Percentiles rank a stretch among this genome's conserved stretches.
Conservation (phyloP, 2,888 invertebrate genomes). For the Apoderus coryli region DNA sequence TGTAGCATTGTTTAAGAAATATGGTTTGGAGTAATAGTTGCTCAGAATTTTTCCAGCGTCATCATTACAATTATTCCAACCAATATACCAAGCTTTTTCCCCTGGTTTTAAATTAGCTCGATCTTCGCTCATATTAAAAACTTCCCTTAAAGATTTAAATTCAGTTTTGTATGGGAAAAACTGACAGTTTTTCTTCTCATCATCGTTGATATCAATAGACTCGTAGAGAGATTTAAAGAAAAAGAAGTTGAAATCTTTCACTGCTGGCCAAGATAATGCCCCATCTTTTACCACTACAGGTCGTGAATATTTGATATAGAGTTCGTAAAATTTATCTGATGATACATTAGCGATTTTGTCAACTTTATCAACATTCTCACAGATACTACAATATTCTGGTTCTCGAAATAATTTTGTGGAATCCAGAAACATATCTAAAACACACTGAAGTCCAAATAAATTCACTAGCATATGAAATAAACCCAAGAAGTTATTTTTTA, state of each 20-base stretch:
- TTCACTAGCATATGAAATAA: too few relatives aligned
- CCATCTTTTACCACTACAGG: slow-evolving; percentile 83
- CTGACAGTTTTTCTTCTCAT: slow-evolving; percentile 51
- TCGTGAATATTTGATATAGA: slow-evolving; percentile 59
- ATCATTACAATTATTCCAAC: slow-evolving; percentile 89
- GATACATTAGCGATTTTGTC: slow-evolving; percentile 52
- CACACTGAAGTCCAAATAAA: too few relatives aligned
- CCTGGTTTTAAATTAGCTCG: background rate
- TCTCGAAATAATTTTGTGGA: slow-evolving; percentile 47
- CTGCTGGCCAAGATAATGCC: slow-evolving; percentile 66
- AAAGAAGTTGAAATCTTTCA: slow-evolving; percentile 44
- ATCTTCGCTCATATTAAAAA: slow-evolving; percentile 56
- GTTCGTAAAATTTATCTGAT: slow-evolving; percentile 51
- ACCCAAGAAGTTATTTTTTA: too few relatives aligned
- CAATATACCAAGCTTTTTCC: slow-evolving; percentile 43
- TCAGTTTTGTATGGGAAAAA: slow-evolving; percentile 91
- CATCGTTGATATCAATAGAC: slow-evolving; percentile 29
- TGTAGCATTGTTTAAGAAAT: slow-evolving; percentile 74
- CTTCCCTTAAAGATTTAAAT: slow-evolving; percentile 62
- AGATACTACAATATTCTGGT: slow-evolving; percentile 69
- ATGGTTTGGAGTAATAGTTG: slow-evolving; percentile 66
- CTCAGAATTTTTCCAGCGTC: slow-evolving; percentile 63
- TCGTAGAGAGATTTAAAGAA: slow-evolving; percentile 72
- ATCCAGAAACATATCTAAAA: slow-evolving; percentile 27
- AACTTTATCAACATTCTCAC: slow-evolving; percentile 46